phyloP scores from a whole-genome alignment of 2,888 invertebrate genomes.

The Cosmia trapezina region DNA sequence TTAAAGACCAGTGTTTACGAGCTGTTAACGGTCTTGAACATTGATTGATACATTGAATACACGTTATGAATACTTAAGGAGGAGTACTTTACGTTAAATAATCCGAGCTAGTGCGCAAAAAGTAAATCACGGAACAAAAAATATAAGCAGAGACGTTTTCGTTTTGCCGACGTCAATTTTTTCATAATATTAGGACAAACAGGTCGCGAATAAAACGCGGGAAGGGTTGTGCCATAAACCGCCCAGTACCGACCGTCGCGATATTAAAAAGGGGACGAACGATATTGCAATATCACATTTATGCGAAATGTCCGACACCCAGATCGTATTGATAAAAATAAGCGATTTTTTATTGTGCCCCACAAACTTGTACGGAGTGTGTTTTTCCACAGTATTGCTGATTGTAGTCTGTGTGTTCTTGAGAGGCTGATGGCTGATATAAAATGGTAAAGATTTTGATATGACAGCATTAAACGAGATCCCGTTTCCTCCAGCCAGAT shows the following conservation, averaged over 20 bases:
- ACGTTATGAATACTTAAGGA: constrained; percentile 23
- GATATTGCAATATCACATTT: constrained; percentile 91
- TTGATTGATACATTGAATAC: constrained; percentile 28
- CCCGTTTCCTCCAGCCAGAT: constrained; percentile 27
- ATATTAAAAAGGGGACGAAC: constrained; percentile 90
- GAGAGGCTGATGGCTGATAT: constrained; percentile 61
- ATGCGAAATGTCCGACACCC: constrained; percentile 90
- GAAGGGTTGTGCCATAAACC: constrained; percentile 90
- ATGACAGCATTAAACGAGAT: constrained; percentile 42
- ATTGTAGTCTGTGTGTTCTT: constrained; percentile 67
- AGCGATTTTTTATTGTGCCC: constrained; percentile 89
- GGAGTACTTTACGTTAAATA: constrained; percentile 24
- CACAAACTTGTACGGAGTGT: constrained; percentile 78
- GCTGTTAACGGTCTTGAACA: constrained; percentile 29
- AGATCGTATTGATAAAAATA: constrained; percentile 91
- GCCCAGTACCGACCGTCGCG: constrained; percentile 88
- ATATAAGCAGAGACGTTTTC: constrained; percentile 79
- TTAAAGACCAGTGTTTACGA: constrained; percentile 28
- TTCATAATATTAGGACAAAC: constrained; percentile 90
- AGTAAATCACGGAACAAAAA: constrained; percentile 70
- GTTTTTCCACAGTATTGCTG: constrained; percentile 71
- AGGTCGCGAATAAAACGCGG: constrained; percentile 90
- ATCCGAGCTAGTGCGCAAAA: constrained; percentile 31
- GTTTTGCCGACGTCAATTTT: constrained; percentile 88
- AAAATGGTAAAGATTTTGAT: constrained; percentile 47